Evolutionary conservation across 2,113 vertebrate genomes (phyloP).

Genomic region (Pollimyrus isidori): DNA sequence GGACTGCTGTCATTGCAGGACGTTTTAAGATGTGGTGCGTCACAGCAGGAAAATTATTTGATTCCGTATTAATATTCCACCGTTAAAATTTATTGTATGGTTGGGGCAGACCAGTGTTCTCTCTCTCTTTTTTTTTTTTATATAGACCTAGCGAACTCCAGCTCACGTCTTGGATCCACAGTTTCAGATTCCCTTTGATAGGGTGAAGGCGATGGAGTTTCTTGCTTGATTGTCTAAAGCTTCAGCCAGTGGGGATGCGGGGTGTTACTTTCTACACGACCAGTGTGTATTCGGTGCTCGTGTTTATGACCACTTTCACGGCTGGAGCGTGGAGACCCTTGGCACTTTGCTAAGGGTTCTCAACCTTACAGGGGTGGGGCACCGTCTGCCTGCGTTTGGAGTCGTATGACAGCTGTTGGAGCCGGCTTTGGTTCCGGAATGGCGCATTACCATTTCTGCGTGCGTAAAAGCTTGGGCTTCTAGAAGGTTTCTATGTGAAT

Average conservation of each 20-base stretch:
- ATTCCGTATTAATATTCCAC: background rate
- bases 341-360: background rate
- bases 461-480: background rate
- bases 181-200: background rate
- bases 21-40: background rate
- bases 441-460: background rate
- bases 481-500: slow-evolving; percentile 7
- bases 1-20: background rate
- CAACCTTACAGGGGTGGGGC: background rate
- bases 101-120: background rate
- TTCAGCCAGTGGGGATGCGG: background rate
- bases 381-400: too few species aligned
- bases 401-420: background rate
- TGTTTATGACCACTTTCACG: background rate
- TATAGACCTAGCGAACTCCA: background rate
- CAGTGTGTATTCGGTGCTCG: background rate
- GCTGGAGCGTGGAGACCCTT: background rate
- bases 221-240: background rate
- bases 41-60: background rate
- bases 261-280: background rate
- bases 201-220: background rate
- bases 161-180: background rate
- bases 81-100: background rate
- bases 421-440: background rate
- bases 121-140: background rate